phyloP scores from a whole-genome alignment of 2,113 vertebrate genomes.

The Nibea albiflora region DNA sequence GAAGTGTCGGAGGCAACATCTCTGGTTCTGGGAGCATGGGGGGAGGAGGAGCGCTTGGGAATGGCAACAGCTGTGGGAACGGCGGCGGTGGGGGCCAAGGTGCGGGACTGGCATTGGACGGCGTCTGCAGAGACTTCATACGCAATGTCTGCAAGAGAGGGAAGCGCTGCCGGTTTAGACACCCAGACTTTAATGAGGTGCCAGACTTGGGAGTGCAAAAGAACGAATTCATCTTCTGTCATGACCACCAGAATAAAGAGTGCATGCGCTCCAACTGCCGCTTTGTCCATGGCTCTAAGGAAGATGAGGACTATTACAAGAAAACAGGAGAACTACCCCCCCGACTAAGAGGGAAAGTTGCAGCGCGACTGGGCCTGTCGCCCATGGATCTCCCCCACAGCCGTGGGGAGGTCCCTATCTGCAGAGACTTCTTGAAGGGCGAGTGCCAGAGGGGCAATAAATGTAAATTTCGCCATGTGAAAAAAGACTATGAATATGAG shows the following conservation, averaged over 20 bases:
- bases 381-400: constrained; percentile 93
- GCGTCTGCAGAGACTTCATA: constrained; percentile 95
- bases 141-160: constrained; percentile 97
- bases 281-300: constrained; percentile 96
- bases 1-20: constrained; percentile 60
- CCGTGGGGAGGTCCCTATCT: constrained; percentile 95
- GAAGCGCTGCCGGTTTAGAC: constrained; percentile 95
- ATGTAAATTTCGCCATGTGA: constrained; percentile 96
- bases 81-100: constrained; percentile 72
- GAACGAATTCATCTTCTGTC: constrained; percentile 98
- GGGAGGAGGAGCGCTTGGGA: constrained; percentile 82
- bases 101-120: constrained; percentile 81
- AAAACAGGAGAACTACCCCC: constrained; percentile 94
- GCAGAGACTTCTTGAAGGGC: constrained; percentile 95
- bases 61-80: constrained; percentile 85
- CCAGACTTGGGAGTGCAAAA: constrained; percentile 95
- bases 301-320: constrained; percentile 98
- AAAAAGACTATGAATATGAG: constrained; percentile 93
- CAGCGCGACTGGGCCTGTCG: constrained; percentile 91
- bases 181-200: constrained; percentile 94
- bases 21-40: constrained; percentile 79
- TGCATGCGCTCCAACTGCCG: constrained; percentile 94
- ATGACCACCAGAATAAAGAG: constrained; percentile 98
- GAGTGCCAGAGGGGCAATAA: constrained; percentile 96
- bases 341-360: constrained; percentile 92